Evolutionary conservation across 2,888 invertebrate genomes (phyloP).

Genomic region (Andrena praecox): DNA sequence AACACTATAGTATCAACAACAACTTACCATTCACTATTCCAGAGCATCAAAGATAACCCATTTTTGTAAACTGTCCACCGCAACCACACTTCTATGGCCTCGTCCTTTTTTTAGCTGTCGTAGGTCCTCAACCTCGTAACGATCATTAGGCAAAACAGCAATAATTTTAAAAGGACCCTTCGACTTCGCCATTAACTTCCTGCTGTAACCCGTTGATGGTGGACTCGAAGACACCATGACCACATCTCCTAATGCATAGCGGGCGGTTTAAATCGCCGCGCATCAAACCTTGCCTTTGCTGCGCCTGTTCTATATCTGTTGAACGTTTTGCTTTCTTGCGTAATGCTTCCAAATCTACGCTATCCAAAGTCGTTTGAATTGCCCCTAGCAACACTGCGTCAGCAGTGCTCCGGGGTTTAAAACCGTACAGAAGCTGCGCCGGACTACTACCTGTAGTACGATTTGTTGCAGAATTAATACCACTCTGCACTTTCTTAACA

Average conservation of each 20-base stretch:
- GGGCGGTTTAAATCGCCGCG: constrained; percentile 46
- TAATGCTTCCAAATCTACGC: constrained; percentile 47
- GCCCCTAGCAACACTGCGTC: constrained; percentile 39
- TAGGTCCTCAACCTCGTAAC: constrained; percentile 54
- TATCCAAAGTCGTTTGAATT: constrained; percentile 52
- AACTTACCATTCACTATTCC: too few species aligned
- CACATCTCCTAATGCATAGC: constrained; percentile 59
- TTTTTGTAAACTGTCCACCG: not conserved
- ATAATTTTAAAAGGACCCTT: constrained; percentile 64
- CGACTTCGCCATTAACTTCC: constrained; percentile 60
- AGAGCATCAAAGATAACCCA: not conserved
- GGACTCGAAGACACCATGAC: constrained; percentile 61
- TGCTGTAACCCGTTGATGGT: constrained; percentile 63
- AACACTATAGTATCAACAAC: too few species aligned
- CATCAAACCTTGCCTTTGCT: constrained; percentile 18
- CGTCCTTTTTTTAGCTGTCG: constrained; percentile 46
- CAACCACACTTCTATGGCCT: not conserved
- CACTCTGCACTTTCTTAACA: not conserved
- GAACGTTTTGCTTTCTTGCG: constrained; percentile 44
- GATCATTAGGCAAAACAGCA: constrained; percentile 53
- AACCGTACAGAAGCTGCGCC: constrained; percentile 56
- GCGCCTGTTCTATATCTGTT: constrained; percentile 45
- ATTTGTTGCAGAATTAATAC: constrained; percentile 60
- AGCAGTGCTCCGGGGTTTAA: constrained; percentile 55
- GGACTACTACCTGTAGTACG: constrained; percentile 54